Evolutionary conservation across 2,888 invertebrate species (phyloP).

Genomic region (Drymonia ruficornis): DNA sequence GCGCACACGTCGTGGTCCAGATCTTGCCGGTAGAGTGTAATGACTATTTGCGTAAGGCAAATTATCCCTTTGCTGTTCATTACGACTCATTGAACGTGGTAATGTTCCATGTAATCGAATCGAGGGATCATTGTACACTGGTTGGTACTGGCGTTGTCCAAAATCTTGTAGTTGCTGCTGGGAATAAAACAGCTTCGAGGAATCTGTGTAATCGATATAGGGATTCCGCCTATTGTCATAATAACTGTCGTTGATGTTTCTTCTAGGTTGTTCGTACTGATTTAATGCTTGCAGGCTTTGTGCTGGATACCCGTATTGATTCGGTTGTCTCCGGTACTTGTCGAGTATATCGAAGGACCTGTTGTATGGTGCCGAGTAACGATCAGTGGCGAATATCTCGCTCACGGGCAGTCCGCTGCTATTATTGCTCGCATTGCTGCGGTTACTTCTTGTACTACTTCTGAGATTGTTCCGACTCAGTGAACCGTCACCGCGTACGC

Average conservation of each 20-base stretch:
- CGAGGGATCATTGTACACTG: constrained; percentile 56
- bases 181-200: constrained; percentile 46
- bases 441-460: constrained; percentile 73
- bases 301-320: constrained; percentile 70
- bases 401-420: constrained; percentile 66
- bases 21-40: constrained; percentile 67
- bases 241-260: constrained; percentile 47
- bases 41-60: constrained; percentile 52
- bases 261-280: constrained; percentile 59
- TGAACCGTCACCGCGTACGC: constrained; percentile 79
- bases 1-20: constrained; percentile 69
- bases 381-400: constrained; percentile 77
- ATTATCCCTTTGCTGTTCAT: constrained; percentile 29
- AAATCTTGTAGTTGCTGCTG: constrained; percentile 37
- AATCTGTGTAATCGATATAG: constrained; percentile 61
- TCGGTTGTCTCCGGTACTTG: constrained; percentile 67
- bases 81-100: constrained; percentile 49
- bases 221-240: constrained; percentile 53
- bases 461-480: constrained; percentile 68
- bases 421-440: constrained; percentile 65
- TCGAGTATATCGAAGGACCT: constrained; percentile 71
- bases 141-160: constrained; percentile 49
- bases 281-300: constrained; percentile 73
- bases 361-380: constrained; percentile 69
- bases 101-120: constrained; percentile 58